Base-by-base conservation (phyloP, 2,113 vertebrate species). In the Myanophis thanlyinensis region DNA sequence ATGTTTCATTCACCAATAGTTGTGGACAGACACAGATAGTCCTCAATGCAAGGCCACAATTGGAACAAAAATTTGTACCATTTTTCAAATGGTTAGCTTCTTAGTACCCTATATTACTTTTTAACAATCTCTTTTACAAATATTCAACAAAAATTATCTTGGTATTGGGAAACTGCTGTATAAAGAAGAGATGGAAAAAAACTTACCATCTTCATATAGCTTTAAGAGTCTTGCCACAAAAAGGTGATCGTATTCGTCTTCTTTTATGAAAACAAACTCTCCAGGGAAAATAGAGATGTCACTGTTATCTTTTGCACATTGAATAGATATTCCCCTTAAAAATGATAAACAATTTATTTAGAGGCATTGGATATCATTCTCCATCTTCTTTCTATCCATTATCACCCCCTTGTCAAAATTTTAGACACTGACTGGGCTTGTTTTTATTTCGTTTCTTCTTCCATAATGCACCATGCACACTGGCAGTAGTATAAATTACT, bases 211-310 rank as follows among this genome's bases (percentile, higher is more conserved):
- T 94, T 98, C 97, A 54, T 98, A 98, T 27, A 99, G 97, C 94
- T 98, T 94, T 88, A 98, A 5, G 46, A 99, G 97, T 67, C 97
- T 98, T 92, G 98, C 99, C 80, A 99, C 98, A 30, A 98, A 99
- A 0, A 98, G 98, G 44, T 96, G 97, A 89, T 99, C 97, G 4
- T 98, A 98, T 25, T 98, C 96, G 0, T 98, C 94, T 0, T 98
- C 98, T 95, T 99, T 98, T 27, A 99, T 98, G 91, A 99, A 96
- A 93, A 99, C 97, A 95, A 98, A 98, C 46, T 99, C 98, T 0
- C 98, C 98, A 3, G 97, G 93, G 0, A 92, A 94, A 62, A 99
- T 96, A 40, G 95, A 48, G 4, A 89, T 95, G 85, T 96, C 92
- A 80, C 89, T 93, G 0, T 91, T 93, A 89, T 90, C 96, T n/a